phyloP scores from a whole-genome alignment of 1,140 invertebrate species.

The Pogonomyrmex californicus region DNA sequence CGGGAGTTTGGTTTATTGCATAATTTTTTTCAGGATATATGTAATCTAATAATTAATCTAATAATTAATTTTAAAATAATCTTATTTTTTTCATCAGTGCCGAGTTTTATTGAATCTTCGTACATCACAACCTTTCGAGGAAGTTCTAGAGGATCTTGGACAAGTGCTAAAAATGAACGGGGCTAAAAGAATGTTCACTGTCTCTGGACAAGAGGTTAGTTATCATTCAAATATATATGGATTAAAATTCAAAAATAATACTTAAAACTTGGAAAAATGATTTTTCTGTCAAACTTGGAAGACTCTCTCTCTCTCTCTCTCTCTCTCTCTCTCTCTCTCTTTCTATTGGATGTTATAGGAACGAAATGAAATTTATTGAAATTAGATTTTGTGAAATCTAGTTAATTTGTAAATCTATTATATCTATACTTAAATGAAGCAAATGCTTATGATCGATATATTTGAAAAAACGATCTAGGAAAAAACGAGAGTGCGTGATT shows the following conservation, averaged over 20 bases:
- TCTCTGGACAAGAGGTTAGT: conserved; percentile 95
- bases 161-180: conserved; percentile 97
- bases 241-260: neutral
- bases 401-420: conserved; percentile 5
- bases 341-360: neutral
- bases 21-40: neutral
- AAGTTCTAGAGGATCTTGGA: conserved; percentile 96
- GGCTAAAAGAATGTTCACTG: conserved; percentile 96
- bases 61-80: neutral
- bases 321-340: no score
- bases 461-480: neutral
- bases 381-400: neutral
- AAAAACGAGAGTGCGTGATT: conserved; percentile 64
- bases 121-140: conserved; percentile 97
- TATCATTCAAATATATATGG: neutral
- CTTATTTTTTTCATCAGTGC: conserved; percentile 88
- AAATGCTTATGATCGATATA: neutral
- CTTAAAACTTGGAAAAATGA: neutral
- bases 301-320: neutral
- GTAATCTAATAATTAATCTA: neutral
- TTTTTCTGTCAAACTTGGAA: neutral
- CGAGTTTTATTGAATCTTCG: conserved; percentile 96
- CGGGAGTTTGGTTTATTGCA: neutral
- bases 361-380: neutral
- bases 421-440: neutral